These are phyloP conservation scores for Timema podura DNA, from an alignment of 2,888 invertebrate genomes.

Conservation along the genomic window DNA sequence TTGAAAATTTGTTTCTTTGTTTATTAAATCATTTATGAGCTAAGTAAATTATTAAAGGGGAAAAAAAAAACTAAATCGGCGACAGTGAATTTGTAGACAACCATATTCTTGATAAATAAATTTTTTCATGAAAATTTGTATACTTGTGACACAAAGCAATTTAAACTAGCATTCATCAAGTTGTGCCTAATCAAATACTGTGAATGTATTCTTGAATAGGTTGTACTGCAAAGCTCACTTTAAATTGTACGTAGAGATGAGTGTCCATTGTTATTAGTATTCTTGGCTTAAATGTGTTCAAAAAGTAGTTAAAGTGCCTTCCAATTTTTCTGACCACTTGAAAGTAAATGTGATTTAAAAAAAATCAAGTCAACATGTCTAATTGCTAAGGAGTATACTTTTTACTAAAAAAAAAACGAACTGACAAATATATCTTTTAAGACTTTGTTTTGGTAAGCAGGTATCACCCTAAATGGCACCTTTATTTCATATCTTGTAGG, in stretches of 20 bases:
- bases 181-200: conserved; percentile 32
- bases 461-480: conserved; percentile 75
- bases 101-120: conserved; percentile 35
- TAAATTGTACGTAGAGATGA: conserved; percentile 30
- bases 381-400: conserved; percentile 29
- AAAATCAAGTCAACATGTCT: conserved; percentile 40
- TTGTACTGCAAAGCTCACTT: conserved; percentile 33
- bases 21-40: conserved; percentile 34
- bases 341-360: conserved; percentile 39
- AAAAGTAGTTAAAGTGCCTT: conserved; percentile 69
- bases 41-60: conserved; percentile 44
- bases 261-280: conserved; percentile 33
- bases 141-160: conserved; percentile 32
- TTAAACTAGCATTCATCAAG: conserved; percentile 33
- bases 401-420: conserved; percentile 23
- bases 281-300: conserved; percentile 59
- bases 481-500: conserved; percentile 36
- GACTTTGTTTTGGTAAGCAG: conserved; percentile 41
- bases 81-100: conserved; percentile 33
- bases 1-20: conserved; percentile 36
- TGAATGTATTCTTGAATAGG: conserved; percentile 33
- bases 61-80: conserved; percentile 34
- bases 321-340: conserved; percentile 49
- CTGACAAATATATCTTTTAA: conserved; percentile 13
- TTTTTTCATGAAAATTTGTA: conserved; percentile 34